Base-by-base conservation (phyloP, 1,140 invertebrate genomes). In the Meloidogyne chitwoodi region DNA sequence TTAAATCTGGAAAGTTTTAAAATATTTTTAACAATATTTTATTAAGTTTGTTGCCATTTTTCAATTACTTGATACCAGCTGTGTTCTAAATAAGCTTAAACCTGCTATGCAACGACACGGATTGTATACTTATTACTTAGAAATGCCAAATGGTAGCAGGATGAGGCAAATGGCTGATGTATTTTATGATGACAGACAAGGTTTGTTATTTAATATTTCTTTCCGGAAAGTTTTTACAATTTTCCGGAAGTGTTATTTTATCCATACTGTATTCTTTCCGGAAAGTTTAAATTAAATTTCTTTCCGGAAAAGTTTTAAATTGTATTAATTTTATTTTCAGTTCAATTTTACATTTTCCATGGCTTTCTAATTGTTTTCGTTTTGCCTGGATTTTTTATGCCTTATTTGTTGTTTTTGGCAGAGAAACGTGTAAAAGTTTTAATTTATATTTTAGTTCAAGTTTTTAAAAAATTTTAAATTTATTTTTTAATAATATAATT, bases 311-410 rank as follows among this genome's bases (percentile, higher is more conserved):
- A 38, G n/a, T n/a, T n/a, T n/a, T n/a, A n/a, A 38, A 6, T 29
- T 27, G 2, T 29, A 48, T 14, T 68, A 22, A 19, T 27, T 19
- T 34, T n/a, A n/a, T 12, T 75, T 75, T n/a, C 68, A 77, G 76
- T 63, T 34, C 76, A 77, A 77, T 56, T 68, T 26, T 44, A 77
- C 19, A 77, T 77, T 31, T 76, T 77, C 44, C 73, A 76, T 63
- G 76, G 29, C 48, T 65, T 77, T 34, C 64, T 77, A 29, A 75
- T 77, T 38, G 73, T 34, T 11, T 66, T 77, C 19, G 76, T 68
- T n/a, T 29, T 76, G 19, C 76, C 76, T 16, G 76, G 76, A 6
- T 75, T 77, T 64, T 26, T 77, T 14, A 76, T 77, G 71, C 74
- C 76, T 34, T 48, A 29, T 16, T 29, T 77, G 16, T 62, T 77